A percentile compares a stretch with the other conserved stretches of the same genome.
These are phyloP conservation scores for Thyatira batis DNA, from an alignment of 2,888 invertebrate species.

Conservation along the genomic window DNA sequence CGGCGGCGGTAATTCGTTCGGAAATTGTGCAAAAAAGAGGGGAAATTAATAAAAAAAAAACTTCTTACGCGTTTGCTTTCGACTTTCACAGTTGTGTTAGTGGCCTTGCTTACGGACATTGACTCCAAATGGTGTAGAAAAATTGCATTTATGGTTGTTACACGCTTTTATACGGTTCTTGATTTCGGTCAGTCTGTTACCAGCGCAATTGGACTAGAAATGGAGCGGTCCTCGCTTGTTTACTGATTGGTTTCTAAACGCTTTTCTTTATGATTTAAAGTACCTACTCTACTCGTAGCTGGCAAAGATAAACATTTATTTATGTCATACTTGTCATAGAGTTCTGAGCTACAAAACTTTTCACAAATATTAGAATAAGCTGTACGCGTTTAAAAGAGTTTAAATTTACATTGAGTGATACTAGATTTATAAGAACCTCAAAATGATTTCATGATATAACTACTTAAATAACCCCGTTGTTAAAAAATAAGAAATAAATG, in stretches of 20 bases:
- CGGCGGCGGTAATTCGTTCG: slow-evolving; percentile 15
- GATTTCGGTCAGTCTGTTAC: slow-evolving; percentile 16
- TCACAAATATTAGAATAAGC: no score
- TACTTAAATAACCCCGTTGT: background rate
- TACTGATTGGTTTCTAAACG: background rate
- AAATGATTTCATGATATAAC: background rate
- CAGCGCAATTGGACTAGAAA: slow-evolving; percentile 8
- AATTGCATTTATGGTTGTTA: slow-evolving; percentile 44
- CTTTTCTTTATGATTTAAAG: background rate
- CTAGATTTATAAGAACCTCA: background rate
- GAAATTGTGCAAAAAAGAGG: slow-evolving; percentile 33
- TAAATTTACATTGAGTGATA: no score
- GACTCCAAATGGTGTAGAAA: slow-evolving; percentile 48
- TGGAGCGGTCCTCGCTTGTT: background rate
- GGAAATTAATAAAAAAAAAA: slow-evolving; percentile 41
- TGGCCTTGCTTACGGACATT: slow-evolving; percentile 61
- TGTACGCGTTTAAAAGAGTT: no score
- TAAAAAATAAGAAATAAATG: background rate
- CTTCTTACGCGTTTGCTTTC: slow-evolving; percentile 59
- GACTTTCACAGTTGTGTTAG: slow-evolving; percentile 67
- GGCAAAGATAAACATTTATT: no score
- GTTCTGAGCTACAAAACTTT: no score
- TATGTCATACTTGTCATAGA: no score
- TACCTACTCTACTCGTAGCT: no score
- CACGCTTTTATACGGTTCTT: slow-evolving; percentile 32